These are phyloP conservation scores for Apamea epomidion DNA, from an alignment of 2,888 invertebrate species.

Conservation along the genomic window DNA sequence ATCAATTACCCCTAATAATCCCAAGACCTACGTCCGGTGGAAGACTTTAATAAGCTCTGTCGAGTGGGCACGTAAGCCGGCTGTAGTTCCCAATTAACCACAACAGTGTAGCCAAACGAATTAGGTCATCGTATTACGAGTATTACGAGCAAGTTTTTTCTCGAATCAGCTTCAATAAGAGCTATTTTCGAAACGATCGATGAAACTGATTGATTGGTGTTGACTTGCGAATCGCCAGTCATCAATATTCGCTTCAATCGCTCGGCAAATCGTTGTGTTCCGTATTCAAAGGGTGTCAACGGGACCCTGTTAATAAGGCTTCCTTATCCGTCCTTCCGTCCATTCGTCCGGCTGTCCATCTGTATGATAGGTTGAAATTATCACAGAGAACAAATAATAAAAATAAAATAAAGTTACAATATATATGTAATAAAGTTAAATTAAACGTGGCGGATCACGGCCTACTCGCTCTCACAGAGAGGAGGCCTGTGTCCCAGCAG, in stretches of 20 bases:
- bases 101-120: constrained; percentile 25
- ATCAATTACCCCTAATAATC: constrained; percentile 6
- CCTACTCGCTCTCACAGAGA: too few species aligned
- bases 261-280: constrained; percentile 18
- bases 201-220: constrained; percentile 50
- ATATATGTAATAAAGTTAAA: too few species aligned
- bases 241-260: constrained; percentile 22
- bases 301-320: too few species aligned
- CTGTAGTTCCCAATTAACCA: constrained; percentile 32
- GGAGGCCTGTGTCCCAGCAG: too few species aligned
- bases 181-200: constrained; percentile 58
- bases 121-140: constrained; percentile 50
- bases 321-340: too few species aligned
- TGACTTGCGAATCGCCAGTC: constrained; percentile 37
- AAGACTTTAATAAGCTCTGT: constrained; percentile 23
- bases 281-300: neutral
- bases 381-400: too few species aligned
- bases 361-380: too few species aligned
- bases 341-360: too few species aligned
- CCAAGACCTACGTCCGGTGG: neutral
- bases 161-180: constrained; percentile 33
- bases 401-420: too few species aligned
- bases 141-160: constrained; percentile 40
- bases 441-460: too few species aligned
- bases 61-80: constrained; percentile 8